Base-by-base conservation (phyloP, 2,113 vertebrate species). In the Ammospiza nelsoni region DNA sequence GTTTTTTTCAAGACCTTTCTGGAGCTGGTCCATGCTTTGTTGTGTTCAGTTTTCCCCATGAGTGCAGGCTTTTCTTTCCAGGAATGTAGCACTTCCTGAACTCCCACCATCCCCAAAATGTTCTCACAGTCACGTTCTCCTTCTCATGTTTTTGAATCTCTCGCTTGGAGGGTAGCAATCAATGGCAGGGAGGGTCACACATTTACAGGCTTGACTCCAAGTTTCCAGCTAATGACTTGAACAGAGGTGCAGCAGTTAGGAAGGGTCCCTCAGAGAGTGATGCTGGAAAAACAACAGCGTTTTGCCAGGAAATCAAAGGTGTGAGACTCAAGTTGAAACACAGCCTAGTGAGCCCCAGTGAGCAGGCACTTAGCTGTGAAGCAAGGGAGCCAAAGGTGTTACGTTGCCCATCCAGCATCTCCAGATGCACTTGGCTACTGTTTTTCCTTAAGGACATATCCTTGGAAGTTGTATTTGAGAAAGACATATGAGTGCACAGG, bases 161-260 rank as follows among this genome's bases (percentile, higher is more conserved):
- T 85, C 20, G 0, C 43, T 87, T 7, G 1, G 61, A 81, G 55
- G 48, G 43, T 24, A 74, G 51, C 12, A 82, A 9, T 79, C 78
- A 92, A 5, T 31, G 84, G 54, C 62, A 88, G 74, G 78, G 84
- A 72, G 78, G 84, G 73, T 76, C 78, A 79, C 62, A 73, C 6
- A 0, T 61, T 44, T 62, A 24, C 19, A 51, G 94, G 71, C 81
- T 58, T 15, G 27, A 73, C 44, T 73, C 91, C 94, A 96, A 74
- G 55, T 85, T 91, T 52, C 81, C 84, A 87, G 67, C 51, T 91
- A 94, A 90, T 59, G 63, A 22, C 43, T 90, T 54, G 62, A 82
- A 37, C 87, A 91, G 89, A 94, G 43, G 33, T 11, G 15, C 0
- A 63, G 31, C 22, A 75, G 25, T 24, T 28, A 20, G n/a, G 31